These are phyloP conservation scores for Cottus gobio DNA, from an alignment of 2,113 vertebrate species.

Conservation along the genomic window DNA sequence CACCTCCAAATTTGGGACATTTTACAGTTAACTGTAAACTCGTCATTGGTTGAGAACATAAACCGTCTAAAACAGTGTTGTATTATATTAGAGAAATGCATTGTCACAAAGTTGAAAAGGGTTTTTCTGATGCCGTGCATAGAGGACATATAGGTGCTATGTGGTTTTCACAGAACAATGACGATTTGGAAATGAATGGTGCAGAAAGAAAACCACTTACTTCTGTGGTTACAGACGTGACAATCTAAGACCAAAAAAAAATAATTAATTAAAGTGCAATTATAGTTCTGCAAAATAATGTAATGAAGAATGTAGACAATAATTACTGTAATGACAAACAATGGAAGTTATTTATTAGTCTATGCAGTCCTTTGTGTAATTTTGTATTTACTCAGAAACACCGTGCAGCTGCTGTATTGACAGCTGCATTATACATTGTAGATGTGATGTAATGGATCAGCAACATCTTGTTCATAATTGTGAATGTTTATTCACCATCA, in stretches of 20 bases:
- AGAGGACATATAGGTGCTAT: not conserved
- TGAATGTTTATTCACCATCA: not conserved
- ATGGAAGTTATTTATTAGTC: slow-evolving; percentile 69
- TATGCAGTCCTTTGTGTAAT: slow-evolving; percentile 24
- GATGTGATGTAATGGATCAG: slow-evolving; percentile 5
- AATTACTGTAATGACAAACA: slow-evolving; percentile 29
- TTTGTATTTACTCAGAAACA: slow-evolving; percentile 37
- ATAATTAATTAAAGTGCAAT: slow-evolving; percentile 41
- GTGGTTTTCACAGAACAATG: not conserved
- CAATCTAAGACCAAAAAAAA: not conserved
- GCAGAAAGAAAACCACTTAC: not conserved
- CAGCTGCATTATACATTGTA: slow-evolving; percentile 6
- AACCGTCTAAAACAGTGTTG: not conserved
- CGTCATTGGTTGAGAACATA: not conserved
- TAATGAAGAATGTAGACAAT: slow-evolving; percentile 53
- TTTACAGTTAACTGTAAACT: not conserved
- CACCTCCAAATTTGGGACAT: not conserved
- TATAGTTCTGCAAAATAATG: slow-evolving; percentile 39
- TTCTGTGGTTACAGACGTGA: slow-evolving; percentile 7
- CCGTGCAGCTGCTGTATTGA: slow-evolving; percentile 30
- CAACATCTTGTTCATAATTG: not conserved
- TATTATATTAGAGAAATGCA: not conserved
- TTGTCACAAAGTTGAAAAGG: not conserved
- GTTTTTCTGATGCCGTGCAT: not conserved
- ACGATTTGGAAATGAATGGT: not conserved